A percentile compares a stretch with the other conserved stretches of the same genome.
phyloP scores from a whole-genome alignment of 1,140 invertebrate species.

The Epicauta chinensis region DNA sequence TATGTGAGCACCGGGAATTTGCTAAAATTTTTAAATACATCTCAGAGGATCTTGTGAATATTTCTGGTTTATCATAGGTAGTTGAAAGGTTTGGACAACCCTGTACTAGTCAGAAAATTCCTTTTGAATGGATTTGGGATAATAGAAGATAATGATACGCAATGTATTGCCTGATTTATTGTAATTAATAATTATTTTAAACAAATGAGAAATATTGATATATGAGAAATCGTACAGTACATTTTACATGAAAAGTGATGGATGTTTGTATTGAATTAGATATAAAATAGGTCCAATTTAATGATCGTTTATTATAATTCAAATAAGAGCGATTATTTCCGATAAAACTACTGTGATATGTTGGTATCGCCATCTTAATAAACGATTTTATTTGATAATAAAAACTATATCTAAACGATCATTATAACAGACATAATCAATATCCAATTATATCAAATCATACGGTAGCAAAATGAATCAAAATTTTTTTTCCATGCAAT shows the following conservation, averaged over 20 bases:
- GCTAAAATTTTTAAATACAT: too few relatives aligned
- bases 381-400: not conserved
- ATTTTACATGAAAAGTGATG: constrained; percentile 29
- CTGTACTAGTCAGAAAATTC: too few relatives aligned
- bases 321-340: constrained; percentile 1
- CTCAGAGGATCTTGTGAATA: too few relatives aligned
- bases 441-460: not conserved
- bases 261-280: not conserved
- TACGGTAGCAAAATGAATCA: constrained; percentile 8
- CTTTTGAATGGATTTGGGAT: too few relatives aligned
- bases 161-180: constrained; percentile 26
- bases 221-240: constrained; percentile 33
- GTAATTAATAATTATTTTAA: constrained; percentile 33
- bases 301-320: constrained; percentile 1
- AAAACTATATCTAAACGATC: not conserved
- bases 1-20: too few relatives aligned
- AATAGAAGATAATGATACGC: too few relatives aligned
- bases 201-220: constrained; percentile 35
- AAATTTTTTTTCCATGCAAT: constrained; percentile 18
- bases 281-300: constrained; percentile 11
- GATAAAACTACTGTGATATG: constrained; percentile 21
- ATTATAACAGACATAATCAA: not conserved
- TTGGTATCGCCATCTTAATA: constrained; percentile 14
- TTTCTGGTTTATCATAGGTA: too few relatives aligned
- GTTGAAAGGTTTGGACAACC: too few relatives aligned